Evolutionary conservation across 1,140 invertebrate genomes (phyloP).

Genomic region (Agrilus planipennis): DNA sequence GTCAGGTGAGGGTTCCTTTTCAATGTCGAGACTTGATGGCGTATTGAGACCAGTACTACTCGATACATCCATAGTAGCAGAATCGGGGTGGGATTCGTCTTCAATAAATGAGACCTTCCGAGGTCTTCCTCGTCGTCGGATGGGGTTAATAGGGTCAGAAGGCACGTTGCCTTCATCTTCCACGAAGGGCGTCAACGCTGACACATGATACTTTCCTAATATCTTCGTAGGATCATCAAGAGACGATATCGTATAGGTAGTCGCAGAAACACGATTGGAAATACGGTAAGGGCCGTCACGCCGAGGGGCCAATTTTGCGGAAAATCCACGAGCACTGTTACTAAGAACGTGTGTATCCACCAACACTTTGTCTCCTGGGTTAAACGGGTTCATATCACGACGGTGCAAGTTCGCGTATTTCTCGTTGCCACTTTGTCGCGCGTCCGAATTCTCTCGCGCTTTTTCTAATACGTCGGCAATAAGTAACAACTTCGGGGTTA

Average conservation of each 20-base stretch:
- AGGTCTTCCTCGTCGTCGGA: background rate
- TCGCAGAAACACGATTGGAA: background rate
- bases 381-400: background rate
- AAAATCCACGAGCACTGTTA: background rate
- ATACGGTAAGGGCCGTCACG: slow-evolving; percentile 5
- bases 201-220: slow-evolving; percentile 3
- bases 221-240: background rate
- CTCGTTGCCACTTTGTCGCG: background rate
- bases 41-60: too few species aligned
- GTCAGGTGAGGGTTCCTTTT: too few species aligned
- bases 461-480: background rate
- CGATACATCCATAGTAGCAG: too few species aligned
- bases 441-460: background rate
- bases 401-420: background rate
- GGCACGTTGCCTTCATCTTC: background rate
- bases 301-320: slow-evolving; percentile 5
- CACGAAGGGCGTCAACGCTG: background rate
- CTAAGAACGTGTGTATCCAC: slow-evolving; percentile 2
- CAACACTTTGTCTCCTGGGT: background rate
- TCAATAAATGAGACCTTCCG: too few species aligned
- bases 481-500: background rate
- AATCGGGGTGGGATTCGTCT: too few species aligned
- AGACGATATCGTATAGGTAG: background rate
- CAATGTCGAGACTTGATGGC: too few species aligned
- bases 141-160: background rate